These are phyloP conservation scores for Trinorchestia longiramus DNA, from an alignment of 1,140 invertebrate species.

Conservation along the genomic window DNA sequence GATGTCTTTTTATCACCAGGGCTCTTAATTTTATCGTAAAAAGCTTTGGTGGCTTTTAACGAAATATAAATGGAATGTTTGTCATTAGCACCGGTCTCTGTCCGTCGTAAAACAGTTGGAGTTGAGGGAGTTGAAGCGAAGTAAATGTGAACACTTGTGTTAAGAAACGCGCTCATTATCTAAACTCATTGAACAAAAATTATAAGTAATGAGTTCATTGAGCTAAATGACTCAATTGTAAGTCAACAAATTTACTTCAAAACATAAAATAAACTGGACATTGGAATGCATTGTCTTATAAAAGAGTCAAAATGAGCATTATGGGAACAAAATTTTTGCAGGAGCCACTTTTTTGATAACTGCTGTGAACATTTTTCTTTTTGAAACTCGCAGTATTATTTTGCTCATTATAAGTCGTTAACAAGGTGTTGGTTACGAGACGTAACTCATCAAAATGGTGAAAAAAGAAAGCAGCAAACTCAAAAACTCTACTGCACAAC, in stretches of 20 bases:
- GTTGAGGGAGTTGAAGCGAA: background rate
- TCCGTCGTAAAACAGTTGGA: background rate
- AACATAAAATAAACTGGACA: background rate
- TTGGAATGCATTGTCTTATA: background rate
- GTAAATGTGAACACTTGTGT: background rate
- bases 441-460: background rate
- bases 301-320: background rate
- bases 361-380: background rate
- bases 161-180: background rate
- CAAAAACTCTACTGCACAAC: too few relatives aligned
- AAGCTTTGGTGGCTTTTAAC: background rate
- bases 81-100: background rate
- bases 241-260: background rate
- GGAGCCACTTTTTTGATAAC: background rate
- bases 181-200: background rate
- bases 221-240: background rate
- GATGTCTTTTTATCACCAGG: background rate
- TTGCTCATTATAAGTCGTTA: background rate
- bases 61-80: background rate
- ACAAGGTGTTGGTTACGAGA: background rate
- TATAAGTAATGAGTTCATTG: background rate
- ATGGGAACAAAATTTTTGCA: background rate
- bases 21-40: background rate
- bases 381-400: background rate
- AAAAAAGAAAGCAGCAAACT: background rate